Conservation (phyloP, 1,140 invertebrate species). For the Neuroterus valhalla region DNA sequence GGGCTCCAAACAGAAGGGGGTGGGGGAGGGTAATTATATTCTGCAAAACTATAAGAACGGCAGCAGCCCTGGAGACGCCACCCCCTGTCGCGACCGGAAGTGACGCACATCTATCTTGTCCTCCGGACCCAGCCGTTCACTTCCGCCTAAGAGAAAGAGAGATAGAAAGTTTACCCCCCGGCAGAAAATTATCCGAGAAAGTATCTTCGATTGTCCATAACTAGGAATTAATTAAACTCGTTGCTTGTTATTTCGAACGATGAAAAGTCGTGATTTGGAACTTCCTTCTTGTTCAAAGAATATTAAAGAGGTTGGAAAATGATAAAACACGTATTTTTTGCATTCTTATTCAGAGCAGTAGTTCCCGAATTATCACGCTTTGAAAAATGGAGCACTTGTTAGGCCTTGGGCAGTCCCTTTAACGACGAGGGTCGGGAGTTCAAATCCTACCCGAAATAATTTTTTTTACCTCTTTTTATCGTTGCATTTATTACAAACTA, state of each 20-base stretch:
- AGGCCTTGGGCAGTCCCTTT: too few species aligned
- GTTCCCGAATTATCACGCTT: not conserved
- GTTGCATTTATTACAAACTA: too few species aligned
- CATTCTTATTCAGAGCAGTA: not conserved
- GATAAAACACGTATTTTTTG: not conserved
- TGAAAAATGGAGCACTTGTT: too few species aligned
- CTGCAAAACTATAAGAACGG: slow-evolving; percentile 58
- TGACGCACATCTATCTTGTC: slow-evolving; percentile 73
- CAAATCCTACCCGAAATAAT: too few species aligned
- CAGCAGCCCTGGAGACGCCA: slow-evolving; percentile 69
- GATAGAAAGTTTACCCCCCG: not conserved
- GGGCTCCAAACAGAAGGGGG: slow-evolving; percentile 7
- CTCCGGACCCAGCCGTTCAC: slow-evolving; percentile 63
- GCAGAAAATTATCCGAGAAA: not conserved
- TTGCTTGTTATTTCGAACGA: not conserved
- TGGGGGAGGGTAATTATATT: slow-evolving; percentile 68
- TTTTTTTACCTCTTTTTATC: too few species aligned
- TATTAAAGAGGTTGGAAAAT: not conserved
- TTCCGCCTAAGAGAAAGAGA: slow-evolving; percentile 59
- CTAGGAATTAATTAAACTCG: not conserved
- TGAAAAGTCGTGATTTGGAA: not conserved
- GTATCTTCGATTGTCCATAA: not conserved
- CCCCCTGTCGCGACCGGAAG: slow-evolving; percentile 72
- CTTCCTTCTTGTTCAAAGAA: not conserved
- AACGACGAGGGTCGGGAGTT: too few species aligned